These are phyloP conservation scores for Dendrolimus pini DNA, from an alignment of 2,888 invertebrate genomes.

Conservation along the genomic window DNA sequence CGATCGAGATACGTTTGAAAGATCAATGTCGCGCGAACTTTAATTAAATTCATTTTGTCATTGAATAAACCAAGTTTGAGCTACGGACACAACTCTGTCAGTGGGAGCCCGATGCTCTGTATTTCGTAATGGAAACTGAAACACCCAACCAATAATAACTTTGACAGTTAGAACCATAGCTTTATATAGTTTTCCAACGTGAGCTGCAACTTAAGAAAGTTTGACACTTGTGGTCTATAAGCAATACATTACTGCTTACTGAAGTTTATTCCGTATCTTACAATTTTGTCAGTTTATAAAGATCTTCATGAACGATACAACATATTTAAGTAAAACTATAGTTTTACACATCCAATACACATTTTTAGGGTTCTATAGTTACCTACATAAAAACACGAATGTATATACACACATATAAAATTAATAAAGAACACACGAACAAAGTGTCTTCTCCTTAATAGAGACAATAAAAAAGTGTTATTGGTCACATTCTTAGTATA, in stretches of 20 bases:
- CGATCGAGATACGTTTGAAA: slow-evolving; percentile 26
- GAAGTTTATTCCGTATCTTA: neutral
- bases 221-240: slow-evolving; percentile 49
- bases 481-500: too few species aligned
- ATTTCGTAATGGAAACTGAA: slow-evolving; percentile 34
- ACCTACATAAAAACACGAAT: too few species aligned
- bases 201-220: slow-evolving; percentile 41
- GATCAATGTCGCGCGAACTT: slow-evolving; percentile 35
- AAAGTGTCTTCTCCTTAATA: too few species aligned
- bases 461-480: too few species aligned
- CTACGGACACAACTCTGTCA: slow-evolving; percentile 14
- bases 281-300: neutral
- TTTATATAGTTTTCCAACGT: slow-evolving; percentile 36
- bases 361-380: too few species aligned
- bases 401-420: too few species aligned
- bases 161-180: slow-evolving; percentile 55
- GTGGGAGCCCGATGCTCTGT: slow-evolving; percentile 2
- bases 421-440: too few species aligned
- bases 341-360: neutral
- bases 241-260: slow-evolving; percentile 32
- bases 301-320: neutral
- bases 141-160: slow-evolving; percentile 49
- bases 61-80: slow-evolving; percentile 30
- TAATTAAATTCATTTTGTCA: slow-evolving; percentile 45
- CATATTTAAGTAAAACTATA: neutral